These are phyloP conservation scores for Drosophila orena DNA, from an alignment of 1,140 invertebrate species.

Conservation along the genomic window DNA sequence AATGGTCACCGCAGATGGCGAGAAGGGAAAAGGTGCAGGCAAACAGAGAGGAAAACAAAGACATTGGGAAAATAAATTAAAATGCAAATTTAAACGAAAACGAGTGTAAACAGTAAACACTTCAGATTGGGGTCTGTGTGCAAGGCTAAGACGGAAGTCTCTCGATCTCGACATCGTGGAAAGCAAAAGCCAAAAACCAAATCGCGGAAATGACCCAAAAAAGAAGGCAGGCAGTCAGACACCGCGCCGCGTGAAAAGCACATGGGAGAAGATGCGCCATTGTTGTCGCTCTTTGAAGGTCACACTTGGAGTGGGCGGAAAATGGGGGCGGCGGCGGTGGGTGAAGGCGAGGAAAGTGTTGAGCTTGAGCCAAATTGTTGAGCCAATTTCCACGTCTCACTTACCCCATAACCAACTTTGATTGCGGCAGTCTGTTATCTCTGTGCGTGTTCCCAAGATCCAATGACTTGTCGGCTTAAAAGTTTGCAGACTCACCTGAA, in stretches of 20 bases:
- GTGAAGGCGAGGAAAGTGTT: slow-evolving; percentile 52
- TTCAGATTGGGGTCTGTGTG: slow-evolving; percentile 37
- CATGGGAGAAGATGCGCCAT: slow-evolving; percentile 44
- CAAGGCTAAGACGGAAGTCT: slow-evolving; percentile 40
- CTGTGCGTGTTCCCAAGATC: background rate
- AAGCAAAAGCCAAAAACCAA: slow-evolving; percentile 47
- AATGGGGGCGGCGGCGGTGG: background rate
- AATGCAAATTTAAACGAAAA: slow-evolving; percentile 78
- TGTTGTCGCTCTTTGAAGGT: slow-evolving; percentile 55
- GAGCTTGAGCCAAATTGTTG: slow-evolving; percentile 61
- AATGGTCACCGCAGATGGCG: slow-evolving; percentile 12
- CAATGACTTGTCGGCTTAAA: slow-evolving; percentile 25
- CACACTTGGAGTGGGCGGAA: slow-evolving; percentile 29
- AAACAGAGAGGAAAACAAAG: slow-evolving; percentile 12
- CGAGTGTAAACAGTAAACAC: slow-evolving; percentile 65
- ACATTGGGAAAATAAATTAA: slow-evolving; percentile 66
- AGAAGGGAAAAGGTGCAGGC: slow-evolving; percentile 5
- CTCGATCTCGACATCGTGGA: slow-evolving; percentile 40
- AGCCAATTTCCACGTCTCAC: slow-evolving; percentile 65
- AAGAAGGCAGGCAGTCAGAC: slow-evolving; percentile 13
- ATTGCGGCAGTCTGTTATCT: slow-evolving; percentile 34
- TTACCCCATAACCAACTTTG: slow-evolving; percentile 48
- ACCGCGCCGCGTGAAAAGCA: slow-evolving; percentile 3
- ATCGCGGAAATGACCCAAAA: slow-evolving; percentile 57
- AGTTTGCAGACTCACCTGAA: slow-evolving; percentile 56